These are phyloP conservation scores for Hemaris fuciformis DNA, from an alignment of 2,888 invertebrate species.

Conservation along the genomic window DNA sequence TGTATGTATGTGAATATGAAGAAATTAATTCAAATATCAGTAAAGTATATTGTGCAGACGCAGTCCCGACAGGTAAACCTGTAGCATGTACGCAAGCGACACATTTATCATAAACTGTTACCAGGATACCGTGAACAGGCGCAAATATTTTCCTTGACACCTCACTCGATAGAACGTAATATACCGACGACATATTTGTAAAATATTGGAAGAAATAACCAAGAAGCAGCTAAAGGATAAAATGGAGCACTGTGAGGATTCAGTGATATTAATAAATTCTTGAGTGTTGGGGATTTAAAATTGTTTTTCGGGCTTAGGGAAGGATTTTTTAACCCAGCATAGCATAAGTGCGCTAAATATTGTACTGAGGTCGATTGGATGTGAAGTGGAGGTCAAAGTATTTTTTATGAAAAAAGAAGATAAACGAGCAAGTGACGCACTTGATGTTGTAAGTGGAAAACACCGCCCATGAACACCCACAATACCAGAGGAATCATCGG, in stretches of 20 bases:
- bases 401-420: no score
- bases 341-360: no score
- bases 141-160: constrained; percentile 2
- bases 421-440: no score
- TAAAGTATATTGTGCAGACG: not conserved
- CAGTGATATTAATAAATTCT: not conserved
- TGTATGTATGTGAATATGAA: not conserved
- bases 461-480: no score
- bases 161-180: not conserved
- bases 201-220: not conserved
- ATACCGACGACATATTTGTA: not conserved
- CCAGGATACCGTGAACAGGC: not conserved
- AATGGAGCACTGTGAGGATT: not conserved
- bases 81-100: not conserved
- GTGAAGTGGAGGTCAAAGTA: no score
- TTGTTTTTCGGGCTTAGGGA: no score
- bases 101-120: not conserved
- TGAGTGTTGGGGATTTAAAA: no score
- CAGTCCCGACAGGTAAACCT: not conserved
- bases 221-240: not conserved
- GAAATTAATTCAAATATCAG: not conserved
- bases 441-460: no score
- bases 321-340: no score
- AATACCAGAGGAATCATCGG: no score
- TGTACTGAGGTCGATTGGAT: no score